Evolutionary conservation across 2,888 invertebrate genomes (phyloP).

Genomic region (Mimumesa dahlbomi): DNA sequence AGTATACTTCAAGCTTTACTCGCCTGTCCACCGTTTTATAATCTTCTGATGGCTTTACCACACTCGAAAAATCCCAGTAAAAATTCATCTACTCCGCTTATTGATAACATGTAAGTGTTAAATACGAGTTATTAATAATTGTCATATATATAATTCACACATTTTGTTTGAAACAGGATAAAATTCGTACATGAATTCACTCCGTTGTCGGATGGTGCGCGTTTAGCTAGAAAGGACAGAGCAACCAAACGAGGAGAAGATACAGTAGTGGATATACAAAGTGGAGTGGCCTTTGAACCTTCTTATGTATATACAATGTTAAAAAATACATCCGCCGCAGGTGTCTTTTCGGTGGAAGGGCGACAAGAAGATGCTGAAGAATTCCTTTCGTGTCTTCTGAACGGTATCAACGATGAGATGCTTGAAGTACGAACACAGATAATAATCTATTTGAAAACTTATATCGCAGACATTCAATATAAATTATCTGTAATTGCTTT

Average conservation of each 20-base stretch:
- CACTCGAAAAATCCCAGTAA: slow-evolving; percentile 82
- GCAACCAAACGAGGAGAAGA: slow-evolving; percentile 80
- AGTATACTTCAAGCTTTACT: slow-evolving; percentile 96
- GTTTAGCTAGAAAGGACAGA: slow-evolving; percentile 80
- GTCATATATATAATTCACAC: slow-evolving; percentile 4
- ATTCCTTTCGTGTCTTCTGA: slow-evolving; percentile 95
- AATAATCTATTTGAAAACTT: slow-evolving; percentile 7
- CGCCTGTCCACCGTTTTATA: slow-evolving; percentile 97
- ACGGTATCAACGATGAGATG: slow-evolving; percentile 98
- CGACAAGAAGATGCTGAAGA: slow-evolving; percentile 99
- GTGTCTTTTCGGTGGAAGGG: slow-evolving; percentile 89
- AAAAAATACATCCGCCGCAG: slow-evolving; percentile 87
- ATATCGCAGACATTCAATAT: not conserved
- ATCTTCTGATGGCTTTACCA: slow-evolving; percentile 90
- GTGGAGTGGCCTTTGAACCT: slow-evolving; percentile 95
- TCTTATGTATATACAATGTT: slow-evolving; percentile 92
- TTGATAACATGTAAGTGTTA: slow-evolving; percentile 93
- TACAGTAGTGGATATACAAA: slow-evolving; percentile 82
- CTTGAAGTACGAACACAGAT: slow-evolving; percentile 85
- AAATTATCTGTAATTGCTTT: slow-evolving; percentile 11
- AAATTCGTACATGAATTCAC: slow-evolving; percentile 91
- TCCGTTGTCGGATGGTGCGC: slow-evolving; percentile 83
- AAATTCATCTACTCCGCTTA: slow-evolving; percentile 88
- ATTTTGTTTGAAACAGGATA: slow-evolving; percentile 81
- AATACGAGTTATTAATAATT: not conserved